Conservation (phyloP, 2,888 invertebrate genomes). For the Polydrusus pterygomalis region DNA sequence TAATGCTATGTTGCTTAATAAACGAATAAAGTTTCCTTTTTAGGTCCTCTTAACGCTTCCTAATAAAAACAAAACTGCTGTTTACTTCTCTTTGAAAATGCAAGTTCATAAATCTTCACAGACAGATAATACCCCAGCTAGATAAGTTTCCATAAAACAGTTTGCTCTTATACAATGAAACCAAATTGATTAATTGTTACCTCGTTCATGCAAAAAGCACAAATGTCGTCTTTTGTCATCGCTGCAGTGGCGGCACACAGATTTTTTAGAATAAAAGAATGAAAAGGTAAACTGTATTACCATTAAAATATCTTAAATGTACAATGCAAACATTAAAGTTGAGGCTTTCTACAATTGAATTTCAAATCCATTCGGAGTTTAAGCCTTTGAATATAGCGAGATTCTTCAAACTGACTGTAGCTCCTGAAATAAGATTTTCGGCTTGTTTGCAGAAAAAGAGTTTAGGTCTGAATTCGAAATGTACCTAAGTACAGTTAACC, state of each 20-base stretch:
- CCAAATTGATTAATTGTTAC: slow-evolving; percentile 41
- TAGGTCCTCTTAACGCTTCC: background rate
- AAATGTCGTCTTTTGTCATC: slow-evolving; percentile 26
- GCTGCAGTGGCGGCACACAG: background rate
- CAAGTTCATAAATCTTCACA: slow-evolving; percentile 10
- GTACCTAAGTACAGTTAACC: too few relatives aligned
- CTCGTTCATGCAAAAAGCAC: slow-evolving; percentile 29
- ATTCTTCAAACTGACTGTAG: too few relatives aligned
- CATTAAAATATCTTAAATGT: too few relatives aligned
- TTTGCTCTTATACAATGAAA: slow-evolving; percentile 35
- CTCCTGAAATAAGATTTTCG: too few relatives aligned
- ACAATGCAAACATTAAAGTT: too few relatives aligned
- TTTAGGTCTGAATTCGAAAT: too few relatives aligned
- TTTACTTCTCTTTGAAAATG: slow-evolving; percentile 3
- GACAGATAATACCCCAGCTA: slow-evolving; percentile 6
- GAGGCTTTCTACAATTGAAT: too few relatives aligned
- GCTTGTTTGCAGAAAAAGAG: too few relatives aligned
- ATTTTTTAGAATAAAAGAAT: background rate
- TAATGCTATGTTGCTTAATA: background rate
- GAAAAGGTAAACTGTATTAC: background rate
- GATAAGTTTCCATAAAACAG: slow-evolving; percentile 27
- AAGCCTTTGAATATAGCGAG: too few relatives aligned
- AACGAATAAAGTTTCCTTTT: background rate
- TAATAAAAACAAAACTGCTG: slow-evolving; percentile 7
- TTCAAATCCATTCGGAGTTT: too few relatives aligned